A percentile compares a stretch with the other conserved stretches of the same genome.
These are phyloP conservation scores for Oscheius onirici DNA, from an alignment of 2,888 invertebrate genomes.

Conservation along the genomic window DNA sequence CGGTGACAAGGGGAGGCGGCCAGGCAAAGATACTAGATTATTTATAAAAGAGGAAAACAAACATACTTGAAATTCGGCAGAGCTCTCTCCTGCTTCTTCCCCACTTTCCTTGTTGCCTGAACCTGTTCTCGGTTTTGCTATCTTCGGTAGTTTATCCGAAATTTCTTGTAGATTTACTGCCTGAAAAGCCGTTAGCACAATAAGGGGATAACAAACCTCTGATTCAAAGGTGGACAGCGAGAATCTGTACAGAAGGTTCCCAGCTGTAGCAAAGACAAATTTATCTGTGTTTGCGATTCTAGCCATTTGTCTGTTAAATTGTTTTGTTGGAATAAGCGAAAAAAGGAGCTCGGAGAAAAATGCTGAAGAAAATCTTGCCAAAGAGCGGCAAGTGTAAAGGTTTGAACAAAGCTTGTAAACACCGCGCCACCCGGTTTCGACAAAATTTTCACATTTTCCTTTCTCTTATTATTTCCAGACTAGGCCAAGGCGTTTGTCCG, in stretches of 20 bases:
- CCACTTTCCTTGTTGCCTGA: background rate
- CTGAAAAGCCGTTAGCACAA: background rate
- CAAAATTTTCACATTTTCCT: no score
- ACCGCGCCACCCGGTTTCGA: no score
- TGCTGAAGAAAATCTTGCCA: no score
- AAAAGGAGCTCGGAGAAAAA: no score
- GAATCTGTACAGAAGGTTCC: background rate
- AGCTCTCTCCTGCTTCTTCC: background rate
- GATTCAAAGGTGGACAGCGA: background rate
- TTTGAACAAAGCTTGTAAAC: no score
- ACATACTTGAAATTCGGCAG: background rate
- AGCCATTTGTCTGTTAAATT: constrained; percentile 1
- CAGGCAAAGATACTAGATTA: constrained; percentile 44
- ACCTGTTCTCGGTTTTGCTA: background rate
- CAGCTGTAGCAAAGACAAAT: background rate
- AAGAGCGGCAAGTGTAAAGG: no score
- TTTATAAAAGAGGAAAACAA: background rate
- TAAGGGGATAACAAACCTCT: background rate
- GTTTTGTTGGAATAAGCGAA: no score
- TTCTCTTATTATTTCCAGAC: no score
- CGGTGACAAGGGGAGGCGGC: constrained; percentile 18
- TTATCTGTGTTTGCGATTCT: background rate
- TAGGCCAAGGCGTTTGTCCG: no score
- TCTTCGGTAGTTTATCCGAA: background rate
- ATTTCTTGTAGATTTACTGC: background rate